Evolutionary conservation across 2,888 invertebrate species (phyloP).

Genomic region (Pachliopta kotzebuea): DNA sequence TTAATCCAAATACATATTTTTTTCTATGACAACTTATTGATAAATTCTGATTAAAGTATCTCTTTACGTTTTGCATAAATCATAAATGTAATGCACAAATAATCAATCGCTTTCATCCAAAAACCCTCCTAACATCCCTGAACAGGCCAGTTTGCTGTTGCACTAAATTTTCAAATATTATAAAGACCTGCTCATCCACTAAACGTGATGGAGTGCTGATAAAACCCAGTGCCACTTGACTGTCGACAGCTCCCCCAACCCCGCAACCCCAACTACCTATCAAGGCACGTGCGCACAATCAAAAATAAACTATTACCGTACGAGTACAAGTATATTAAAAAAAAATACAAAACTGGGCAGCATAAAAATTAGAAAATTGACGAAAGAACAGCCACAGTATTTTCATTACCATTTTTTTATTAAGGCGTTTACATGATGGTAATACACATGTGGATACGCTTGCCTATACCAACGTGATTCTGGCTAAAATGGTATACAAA

Average conservation of each 20-base stretch:
- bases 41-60: too few species aligned
- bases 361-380: too few species aligned
- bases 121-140: constrained; percentile 19
- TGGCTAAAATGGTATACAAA: too few species aligned
- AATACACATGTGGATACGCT: too few species aligned
- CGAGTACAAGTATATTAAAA: background rate
- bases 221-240: constrained; percentile 47
- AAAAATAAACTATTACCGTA: background rate
- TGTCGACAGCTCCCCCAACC: constrained; percentile 33
- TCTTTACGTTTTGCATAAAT: too few species aligned
- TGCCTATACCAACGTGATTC: too few species aligned
- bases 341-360: too few species aligned
- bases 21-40: too few species aligned
- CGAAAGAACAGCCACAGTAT: too few species aligned
- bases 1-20: too few species aligned
- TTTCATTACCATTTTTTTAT: too few species aligned
- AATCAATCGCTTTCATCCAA: background rate
- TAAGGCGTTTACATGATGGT: too few species aligned
- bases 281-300: constrained; percentile 37
- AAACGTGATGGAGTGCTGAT: constrained; percentile 60
- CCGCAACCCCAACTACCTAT: constrained; percentile 29
- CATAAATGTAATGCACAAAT: background rate
- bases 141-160: constrained; percentile 12
- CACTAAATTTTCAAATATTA: constrained; percentile 23
- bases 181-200: constrained; percentile 29